phyloP scores from a whole-genome alignment of 1,140 invertebrate genomes.

The Maniola jurtina region DNA sequence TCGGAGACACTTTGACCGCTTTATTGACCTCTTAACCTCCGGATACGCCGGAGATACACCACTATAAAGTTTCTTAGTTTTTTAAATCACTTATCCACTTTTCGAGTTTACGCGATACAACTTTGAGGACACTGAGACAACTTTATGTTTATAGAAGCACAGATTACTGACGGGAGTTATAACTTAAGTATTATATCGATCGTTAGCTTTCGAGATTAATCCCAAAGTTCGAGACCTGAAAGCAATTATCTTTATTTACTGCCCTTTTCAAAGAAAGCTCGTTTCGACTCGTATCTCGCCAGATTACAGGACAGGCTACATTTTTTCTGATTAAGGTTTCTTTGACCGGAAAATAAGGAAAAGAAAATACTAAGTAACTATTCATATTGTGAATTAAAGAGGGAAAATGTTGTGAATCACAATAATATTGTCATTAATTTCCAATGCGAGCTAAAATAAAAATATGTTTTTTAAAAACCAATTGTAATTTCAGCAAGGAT shows the following conservation, averaged over 20 bases:
- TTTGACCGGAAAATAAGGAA: constrained; percentile 22
- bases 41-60: constrained; percentile 45
- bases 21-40: constrained; percentile 50
- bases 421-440: no score
- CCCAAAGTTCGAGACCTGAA: constrained; percentile 46
- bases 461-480: no score
- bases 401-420: no score
- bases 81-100: constrained; percentile 27
- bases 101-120: constrained; percentile 5
- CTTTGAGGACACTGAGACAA: background rate
- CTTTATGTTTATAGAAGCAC: background rate
- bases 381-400: no score
- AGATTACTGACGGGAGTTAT: background rate
- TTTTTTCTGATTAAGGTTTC: constrained; percentile 17
- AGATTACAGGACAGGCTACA: constrained; percentile 15
- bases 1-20: constrained; percentile 77
- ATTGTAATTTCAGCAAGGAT: no score
- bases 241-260: constrained; percentile 45
- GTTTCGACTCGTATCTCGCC: constrained; percentile 22
- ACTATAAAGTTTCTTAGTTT: constrained; percentile 13
- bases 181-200: background rate
- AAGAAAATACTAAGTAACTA: no score
- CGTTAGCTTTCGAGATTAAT: constrained; percentile 21
- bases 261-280: constrained; percentile 31
- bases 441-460: no score